phyloP scores from a whole-genome alignment of 2,888 invertebrate species.

The Craniophora ligustri region DNA sequence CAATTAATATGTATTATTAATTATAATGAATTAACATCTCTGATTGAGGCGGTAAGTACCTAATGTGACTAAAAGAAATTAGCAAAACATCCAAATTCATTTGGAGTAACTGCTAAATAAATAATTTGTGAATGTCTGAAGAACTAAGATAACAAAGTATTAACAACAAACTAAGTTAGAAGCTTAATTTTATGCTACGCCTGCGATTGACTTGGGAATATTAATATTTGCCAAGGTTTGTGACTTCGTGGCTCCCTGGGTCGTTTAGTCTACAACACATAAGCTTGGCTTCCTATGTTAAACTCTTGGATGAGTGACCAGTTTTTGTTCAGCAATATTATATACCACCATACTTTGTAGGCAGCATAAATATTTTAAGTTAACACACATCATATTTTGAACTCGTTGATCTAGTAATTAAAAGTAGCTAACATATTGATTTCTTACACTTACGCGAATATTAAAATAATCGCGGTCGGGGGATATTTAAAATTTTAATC shows the following conservation, averaged over 20 bases:
- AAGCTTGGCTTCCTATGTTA: background rate
- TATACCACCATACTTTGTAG: too few species aligned
- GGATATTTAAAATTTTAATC: too few species aligned
- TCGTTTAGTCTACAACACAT: too few species aligned
- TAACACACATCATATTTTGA: too few species aligned
- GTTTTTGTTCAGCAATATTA: too few species aligned
- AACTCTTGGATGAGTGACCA: background rate
- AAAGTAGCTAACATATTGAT: too few species aligned
- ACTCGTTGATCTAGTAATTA: too few species aligned
- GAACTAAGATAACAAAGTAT: constrained; percentile 77
- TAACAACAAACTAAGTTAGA: constrained; percentile 71
- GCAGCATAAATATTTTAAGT: too few species aligned
- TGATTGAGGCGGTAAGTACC: background rate
- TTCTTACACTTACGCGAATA: too few species aligned
- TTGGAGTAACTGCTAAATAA: constrained; percentile 69
- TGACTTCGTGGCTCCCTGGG: background rate
- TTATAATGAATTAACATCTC: background rate
- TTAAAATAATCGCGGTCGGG: too few species aligned
- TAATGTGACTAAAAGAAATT: constrained; percentile 50
- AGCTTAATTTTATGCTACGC: constrained; percentile 68
- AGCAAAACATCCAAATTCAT: constrained; percentile 64
- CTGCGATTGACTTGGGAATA: constrained; percentile 60
- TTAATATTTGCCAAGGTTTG: constrained; percentile 66
- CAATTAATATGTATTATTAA: too few species aligned
- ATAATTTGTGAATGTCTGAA: constrained; percentile 74